Percentiles rank a stretch among this genome's conserved stretches.
These are phyloP conservation scores for Gisinianus flammeolus DNA, from an alignment of 2,888 invertebrate species.

Conservation along the genomic window DNA sequence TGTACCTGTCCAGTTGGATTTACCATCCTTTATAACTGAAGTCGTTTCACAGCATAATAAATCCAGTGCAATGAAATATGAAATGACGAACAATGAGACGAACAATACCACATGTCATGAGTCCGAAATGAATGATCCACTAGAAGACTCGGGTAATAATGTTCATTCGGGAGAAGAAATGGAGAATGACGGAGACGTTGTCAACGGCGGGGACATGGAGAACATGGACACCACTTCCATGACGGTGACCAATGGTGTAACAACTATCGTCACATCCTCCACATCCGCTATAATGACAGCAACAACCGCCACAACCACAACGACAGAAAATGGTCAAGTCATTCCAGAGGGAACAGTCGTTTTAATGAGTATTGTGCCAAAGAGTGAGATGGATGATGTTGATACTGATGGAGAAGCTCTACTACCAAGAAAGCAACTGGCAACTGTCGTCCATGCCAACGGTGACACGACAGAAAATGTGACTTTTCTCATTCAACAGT, in stretches of 20 bases:
- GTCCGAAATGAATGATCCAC: constrained; percentile 27
- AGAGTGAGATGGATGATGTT: constrained; percentile 46
- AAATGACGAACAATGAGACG: constrained; percentile 42
- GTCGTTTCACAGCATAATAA: constrained; percentile 30
- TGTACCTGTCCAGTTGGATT: constrained; percentile 43
- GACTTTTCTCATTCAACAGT: constrained; percentile 54
- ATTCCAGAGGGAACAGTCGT: constrained; percentile 56
- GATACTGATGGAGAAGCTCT: constrained; percentile 59
- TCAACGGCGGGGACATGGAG: constrained; percentile 27
- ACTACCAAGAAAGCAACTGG: constrained; percentile 51
- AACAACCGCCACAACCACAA: constrained; percentile 44
- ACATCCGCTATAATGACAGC: constrained; percentile 50
- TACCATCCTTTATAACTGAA: constrained; percentile 41
- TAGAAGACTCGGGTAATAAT: constrained; percentile 30
- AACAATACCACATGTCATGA: constrained; percentile 16
- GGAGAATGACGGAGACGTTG: constrained; percentile 38
- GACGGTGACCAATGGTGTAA: constrained; percentile 49
- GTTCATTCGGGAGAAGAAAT: constrained; percentile 44
- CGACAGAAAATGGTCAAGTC: constrained; percentile 49
- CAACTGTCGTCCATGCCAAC: constrained; percentile 50
- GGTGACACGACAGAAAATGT: constrained; percentile 51
- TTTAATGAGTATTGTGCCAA: constrained; percentile 57
- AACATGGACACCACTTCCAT: constrained; percentile 44
- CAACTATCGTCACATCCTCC: constrained; percentile 43
- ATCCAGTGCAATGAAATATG: constrained; percentile 44